These are phyloP conservation scores for Thymelicus lineola DNA, from an alignment of 2,888 invertebrate genomes.

Conservation along the genomic window DNA sequence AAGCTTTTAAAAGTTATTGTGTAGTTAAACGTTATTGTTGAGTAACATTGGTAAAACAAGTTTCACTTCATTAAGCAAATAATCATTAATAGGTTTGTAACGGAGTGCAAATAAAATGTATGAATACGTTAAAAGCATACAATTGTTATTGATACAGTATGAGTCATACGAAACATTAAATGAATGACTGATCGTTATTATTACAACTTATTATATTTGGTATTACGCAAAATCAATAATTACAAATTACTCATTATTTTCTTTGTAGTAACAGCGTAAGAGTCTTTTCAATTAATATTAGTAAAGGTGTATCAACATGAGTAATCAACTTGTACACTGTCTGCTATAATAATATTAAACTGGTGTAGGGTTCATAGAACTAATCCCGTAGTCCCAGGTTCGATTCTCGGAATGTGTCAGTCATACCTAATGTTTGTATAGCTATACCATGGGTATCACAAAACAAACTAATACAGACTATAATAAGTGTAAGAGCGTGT, in stretches of 20 bases:
- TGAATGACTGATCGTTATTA: slow-evolving; percentile 26
- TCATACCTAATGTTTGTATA: too few relatives aligned
- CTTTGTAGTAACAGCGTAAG: slow-evolving; percentile 4
- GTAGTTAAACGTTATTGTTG: neutral
- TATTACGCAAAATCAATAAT: slow-evolving; percentile 24
- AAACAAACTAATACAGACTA: too few relatives aligned
- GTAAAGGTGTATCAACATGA: too few relatives aligned
- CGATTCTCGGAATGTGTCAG: too few relatives aligned
- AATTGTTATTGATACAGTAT: slow-evolving; percentile 20
- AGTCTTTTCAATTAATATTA: neutral
- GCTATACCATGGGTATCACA: too few relatives aligned
- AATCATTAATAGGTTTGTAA: slow-evolving; percentile 10
- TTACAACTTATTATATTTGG: slow-evolving; percentile 9
- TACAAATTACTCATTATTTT: slow-evolving; percentile 22
- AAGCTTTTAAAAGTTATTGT: too few relatives aligned
- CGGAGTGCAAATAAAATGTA: slow-evolving; percentile 4
- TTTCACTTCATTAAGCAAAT: slow-evolving; percentile 3
- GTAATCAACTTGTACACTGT: too few relatives aligned
- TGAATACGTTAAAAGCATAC: neutral
- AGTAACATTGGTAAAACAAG: neutral
- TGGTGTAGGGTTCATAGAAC: too few relatives aligned
- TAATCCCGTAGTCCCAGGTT: too few relatives aligned
- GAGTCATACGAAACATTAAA: slow-evolving; percentile 21
- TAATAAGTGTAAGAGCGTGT: too few relatives aligned
- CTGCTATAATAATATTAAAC: too few relatives aligned